phyloP scores from a whole-genome alignment of 2,888 invertebrate species.

The Plutella xylostella region DNA sequence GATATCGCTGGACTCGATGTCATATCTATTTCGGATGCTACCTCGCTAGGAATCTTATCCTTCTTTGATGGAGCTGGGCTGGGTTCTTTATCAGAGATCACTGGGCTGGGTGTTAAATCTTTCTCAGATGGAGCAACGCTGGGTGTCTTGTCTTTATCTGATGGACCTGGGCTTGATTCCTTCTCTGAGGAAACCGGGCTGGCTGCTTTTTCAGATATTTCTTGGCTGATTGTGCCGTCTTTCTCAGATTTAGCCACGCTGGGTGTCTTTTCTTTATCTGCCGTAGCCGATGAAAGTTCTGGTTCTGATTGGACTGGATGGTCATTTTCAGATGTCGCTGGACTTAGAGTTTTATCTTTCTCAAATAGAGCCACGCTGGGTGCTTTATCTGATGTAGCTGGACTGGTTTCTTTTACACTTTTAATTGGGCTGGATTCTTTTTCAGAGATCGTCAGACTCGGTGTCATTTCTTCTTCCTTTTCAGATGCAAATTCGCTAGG shows the following conservation, averaged over 20 bases:
- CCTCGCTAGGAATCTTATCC: background rate
- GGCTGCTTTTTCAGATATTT: background rate
- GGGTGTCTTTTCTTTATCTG: background rate
- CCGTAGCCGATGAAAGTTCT: background rate
- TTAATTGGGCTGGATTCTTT: background rate
- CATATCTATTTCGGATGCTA: background rate
- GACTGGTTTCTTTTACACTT: conserved; percentile 6
- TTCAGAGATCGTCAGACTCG: background rate
- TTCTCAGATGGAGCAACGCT: background rate
- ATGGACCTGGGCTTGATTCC: background rate
- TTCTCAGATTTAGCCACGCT: background rate
- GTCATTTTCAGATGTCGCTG: background rate
- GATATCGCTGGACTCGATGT: background rate
- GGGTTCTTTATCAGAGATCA: background rate
- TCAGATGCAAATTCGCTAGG: background rate
- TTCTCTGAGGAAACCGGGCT: background rate
- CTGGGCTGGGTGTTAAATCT: background rate
- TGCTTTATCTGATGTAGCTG: background rate
- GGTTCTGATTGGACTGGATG: background rate
- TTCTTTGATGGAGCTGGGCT: background rate
- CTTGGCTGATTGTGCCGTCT: background rate
- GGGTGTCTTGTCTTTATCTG: background rate
- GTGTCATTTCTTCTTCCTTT: background rate
- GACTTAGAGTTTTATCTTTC: background rate
- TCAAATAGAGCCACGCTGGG: background rate